Evolutionary conservation across 2,113 vertebrate genomes (phyloP).

Genomic region (Phycodurus eques): DNA sequence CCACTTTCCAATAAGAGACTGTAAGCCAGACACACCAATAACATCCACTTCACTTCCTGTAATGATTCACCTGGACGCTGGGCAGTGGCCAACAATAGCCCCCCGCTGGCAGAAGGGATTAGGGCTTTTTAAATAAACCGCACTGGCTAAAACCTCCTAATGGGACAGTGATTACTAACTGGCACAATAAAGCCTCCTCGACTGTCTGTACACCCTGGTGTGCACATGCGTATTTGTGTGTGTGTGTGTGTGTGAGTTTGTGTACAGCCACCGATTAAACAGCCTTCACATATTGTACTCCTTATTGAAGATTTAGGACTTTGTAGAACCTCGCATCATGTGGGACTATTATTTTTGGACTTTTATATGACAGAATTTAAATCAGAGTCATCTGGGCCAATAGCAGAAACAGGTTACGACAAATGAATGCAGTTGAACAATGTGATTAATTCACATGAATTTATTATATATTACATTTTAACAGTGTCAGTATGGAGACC

Average conservation of each 20-base stretch:
- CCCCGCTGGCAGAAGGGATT: conserved; percentile 59
- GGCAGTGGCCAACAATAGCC: conserved; percentile 47
- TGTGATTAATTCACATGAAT: no score
- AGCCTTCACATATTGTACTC: background rate
- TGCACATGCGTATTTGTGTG: conserved; percentile 30
- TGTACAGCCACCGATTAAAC: background rate
- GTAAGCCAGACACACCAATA: conserved; percentile 41
- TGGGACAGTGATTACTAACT: conserved; percentile 56
- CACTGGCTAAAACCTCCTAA: conserved; percentile 57
- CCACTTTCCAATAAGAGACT: conserved; percentile 50
- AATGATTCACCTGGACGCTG: conserved; percentile 61
- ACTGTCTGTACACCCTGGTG: conserved; percentile 22
- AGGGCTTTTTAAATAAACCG: conserved; percentile 58
- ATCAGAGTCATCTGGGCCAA: background rate
- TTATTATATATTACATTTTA: no score
- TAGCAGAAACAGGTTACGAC: background rate
- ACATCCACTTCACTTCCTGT: conserved; percentile 31
- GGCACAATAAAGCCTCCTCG: conserved; percentile 30
- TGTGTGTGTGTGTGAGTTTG: conserved; percentile 1
- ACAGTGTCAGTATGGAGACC: no score
- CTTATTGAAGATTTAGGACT: background rate
- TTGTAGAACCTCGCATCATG: background rate
- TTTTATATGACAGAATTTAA: background rate
- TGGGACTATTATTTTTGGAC: background rate
- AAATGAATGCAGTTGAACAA: background rate